Evolutionary conservation across 2,797 vertebrate genomes (phyloP), one percentile per base, ranked within the genome.

Genomic region (Masticophis lateralis): DNA sequence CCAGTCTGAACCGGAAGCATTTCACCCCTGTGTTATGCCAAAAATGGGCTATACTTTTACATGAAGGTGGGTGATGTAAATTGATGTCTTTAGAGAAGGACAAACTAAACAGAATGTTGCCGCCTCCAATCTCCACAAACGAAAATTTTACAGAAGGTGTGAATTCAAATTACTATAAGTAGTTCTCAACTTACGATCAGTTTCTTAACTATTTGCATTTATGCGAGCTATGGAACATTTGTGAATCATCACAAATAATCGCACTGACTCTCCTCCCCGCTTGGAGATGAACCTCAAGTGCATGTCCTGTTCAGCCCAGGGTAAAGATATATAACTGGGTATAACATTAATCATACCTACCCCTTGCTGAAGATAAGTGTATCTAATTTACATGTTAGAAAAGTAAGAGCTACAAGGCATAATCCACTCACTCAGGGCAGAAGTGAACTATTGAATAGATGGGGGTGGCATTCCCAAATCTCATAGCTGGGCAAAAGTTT

Each of bases 51-150:
- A 22, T 11, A 11, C 9, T 20, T 83, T 83, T 47, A 43, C 5
- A 10, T 47, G 37, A 83, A 83, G 37, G 20, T 83, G 37, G 74
- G 37, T n/a, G 0, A 55, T 88, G 51, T 93, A 79, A 88, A 59
- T 5, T 95, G 90, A 10, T 93, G 94, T 96, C 89, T 88, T 95
- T 96, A 92, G 10, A 89, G 6, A 60, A 87, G 56, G 94, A 91
- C 0, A 66, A 63, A 57, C 83, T 57, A 95, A 96, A 94, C 53
- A 95, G 90, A 94, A 94, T 92, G 94, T 94, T 79, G 74, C 32
- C 37, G 91, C 2, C 32, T 94, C 37, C 86, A 90, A 37, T 22
- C 94, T 95, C 28, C 43, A 90, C 3, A 90, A 93, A 95, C 92
- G 56, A 92, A 91, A 93, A 91, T 3, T 4, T 95, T n/a, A 47